Evolutionary conservation across 2,113 vertebrate species (phyloP).

Genomic region (Puma concolor): DNA sequence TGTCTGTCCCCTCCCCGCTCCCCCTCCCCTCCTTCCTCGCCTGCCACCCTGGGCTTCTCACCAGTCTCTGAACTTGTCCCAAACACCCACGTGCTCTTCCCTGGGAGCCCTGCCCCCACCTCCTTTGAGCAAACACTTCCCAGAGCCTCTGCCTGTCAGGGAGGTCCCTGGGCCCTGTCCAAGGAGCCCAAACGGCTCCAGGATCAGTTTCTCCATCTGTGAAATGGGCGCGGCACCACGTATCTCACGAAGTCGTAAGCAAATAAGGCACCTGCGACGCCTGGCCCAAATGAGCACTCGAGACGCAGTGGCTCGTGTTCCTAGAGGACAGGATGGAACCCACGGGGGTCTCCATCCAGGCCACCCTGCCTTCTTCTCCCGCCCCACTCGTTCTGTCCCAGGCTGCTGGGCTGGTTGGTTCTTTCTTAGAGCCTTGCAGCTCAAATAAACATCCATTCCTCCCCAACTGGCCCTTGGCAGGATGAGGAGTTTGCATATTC

Average conservation of each 20-base stretch:
- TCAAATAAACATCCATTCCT: not conserved
- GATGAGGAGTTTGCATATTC: not conserved
- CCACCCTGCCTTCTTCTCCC: no score
- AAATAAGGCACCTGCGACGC: not conserved
- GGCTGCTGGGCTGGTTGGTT: not conserved
- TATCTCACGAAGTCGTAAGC: not conserved
- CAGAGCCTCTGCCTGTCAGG: not conserved
- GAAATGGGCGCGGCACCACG: not conserved
- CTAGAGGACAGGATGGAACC: not conserved
- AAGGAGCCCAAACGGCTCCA: not conserved
- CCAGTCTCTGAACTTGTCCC: not conserved
- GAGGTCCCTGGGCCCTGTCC: not conserved
- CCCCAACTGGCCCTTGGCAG: not conserved
- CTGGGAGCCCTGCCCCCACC: not conserved
- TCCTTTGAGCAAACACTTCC: no score
- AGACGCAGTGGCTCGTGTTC: accelerated
- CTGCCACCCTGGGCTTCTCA: not conserved
- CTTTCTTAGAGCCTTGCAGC: not conserved
- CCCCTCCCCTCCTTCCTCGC: not conserved
- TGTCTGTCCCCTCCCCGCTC: not conserved
- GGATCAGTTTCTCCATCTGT: not conserved
- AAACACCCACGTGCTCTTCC: not conserved
- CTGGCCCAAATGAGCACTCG: not conserved
- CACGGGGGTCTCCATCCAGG: not conserved
- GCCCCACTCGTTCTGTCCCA: not conserved